Evolutionary conservation across 2,113 vertebrate species (phyloP).

Genomic region (Budorcas taxicolor): DNA sequence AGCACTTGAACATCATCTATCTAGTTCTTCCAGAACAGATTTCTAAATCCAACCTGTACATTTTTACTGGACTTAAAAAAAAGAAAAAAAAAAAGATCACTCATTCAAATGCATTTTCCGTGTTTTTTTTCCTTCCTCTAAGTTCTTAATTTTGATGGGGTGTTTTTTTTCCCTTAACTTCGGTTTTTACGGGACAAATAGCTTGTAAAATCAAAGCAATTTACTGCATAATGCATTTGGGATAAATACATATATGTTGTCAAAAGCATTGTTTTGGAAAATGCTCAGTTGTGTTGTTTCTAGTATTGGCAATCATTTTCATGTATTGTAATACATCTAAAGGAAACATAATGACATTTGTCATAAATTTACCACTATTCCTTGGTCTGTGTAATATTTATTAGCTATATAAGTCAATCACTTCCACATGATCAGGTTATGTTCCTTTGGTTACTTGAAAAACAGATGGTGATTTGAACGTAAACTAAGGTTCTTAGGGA

Average conservation of each 20-base stretch:
- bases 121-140: not conserved
- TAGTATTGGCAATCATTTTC: not conserved
- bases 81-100: not conserved
- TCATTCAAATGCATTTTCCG: not conserved
- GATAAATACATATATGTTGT: not conserved
- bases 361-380: slow-evolving; percentile 23
- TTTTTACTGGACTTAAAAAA: not conserved
- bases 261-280: slow-evolving; percentile 32
- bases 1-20: not conserved
- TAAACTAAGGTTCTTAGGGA: slow-evolving; percentile 6
- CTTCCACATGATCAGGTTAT: slow-evolving; percentile 19
- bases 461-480: slow-evolving; percentile 41
- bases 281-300: not conserved
- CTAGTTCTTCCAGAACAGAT: not conserved
- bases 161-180: not conserved
- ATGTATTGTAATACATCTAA: not conserved
- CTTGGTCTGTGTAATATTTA: slow-evolving; percentile 34
- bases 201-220: not conserved
- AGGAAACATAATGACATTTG: slow-evolving; percentile 24
- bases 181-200: not conserved
- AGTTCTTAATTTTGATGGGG: not conserved
- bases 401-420: slow-evolving; percentile 32
- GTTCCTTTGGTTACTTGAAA: slow-evolving; percentile 49
- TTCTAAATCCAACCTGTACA: not conserved
- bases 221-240: not conserved